Evolutionary conservation across 2,797 vertebrate species (phyloP).

Genomic region (Chaetodon trifasciatus): DNA sequence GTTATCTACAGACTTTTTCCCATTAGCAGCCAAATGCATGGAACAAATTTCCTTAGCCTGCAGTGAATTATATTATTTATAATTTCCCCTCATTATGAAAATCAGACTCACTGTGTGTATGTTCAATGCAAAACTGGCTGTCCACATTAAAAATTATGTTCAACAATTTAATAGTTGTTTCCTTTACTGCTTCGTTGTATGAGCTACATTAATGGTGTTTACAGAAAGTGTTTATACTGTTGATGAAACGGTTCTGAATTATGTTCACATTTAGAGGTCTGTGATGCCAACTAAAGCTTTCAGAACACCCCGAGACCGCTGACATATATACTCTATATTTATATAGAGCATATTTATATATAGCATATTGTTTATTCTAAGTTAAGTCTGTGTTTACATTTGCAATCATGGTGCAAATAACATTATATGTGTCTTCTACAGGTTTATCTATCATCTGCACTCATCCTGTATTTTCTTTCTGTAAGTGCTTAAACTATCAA

Average conservation of each 20-base stretch:
- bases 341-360: neutral
- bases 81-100: slow-evolving; percentile 42
- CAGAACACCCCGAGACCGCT: neutral
- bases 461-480: neutral
- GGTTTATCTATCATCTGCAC: neutral
- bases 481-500: neutral
- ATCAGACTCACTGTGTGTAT: slow-evolving; percentile 27
- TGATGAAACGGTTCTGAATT: slow-evolving; percentile 15
- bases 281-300: neutral
- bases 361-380: neutral
- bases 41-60: slow-evolving; percentile 24
- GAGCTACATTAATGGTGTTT: slow-evolving; percentile 44
- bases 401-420: neutral
- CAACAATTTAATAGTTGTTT: slow-evolving; percentile 29
- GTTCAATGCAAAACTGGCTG: slow-evolving; percentile 33
- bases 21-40: slow-evolving; percentile 33
- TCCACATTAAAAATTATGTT: slow-evolving; percentile 39
- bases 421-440: neutral
- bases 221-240: slow-evolving; percentile 23
- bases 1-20: slow-evolving; percentile 39
- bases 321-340: no score
- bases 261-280: neutral
- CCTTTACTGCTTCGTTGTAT: slow-evolving; percentile 2
- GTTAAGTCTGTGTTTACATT: neutral
- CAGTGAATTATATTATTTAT: slow-evolving; percentile 46